phyloP scores from a whole-genome alignment of 64 coral and sea anemone species.

The Actinia equina region DNA sequence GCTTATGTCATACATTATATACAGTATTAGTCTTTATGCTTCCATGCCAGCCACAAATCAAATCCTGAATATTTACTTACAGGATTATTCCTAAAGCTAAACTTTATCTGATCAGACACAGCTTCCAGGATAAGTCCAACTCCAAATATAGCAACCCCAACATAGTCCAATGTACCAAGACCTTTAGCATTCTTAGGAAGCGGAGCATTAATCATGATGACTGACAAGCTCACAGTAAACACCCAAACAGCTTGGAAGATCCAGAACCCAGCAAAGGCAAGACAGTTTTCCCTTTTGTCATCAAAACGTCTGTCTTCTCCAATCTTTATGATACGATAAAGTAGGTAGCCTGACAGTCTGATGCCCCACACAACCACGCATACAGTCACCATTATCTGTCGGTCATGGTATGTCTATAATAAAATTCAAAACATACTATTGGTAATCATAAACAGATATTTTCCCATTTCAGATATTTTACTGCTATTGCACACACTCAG shows the following conservation, averaged over 20 bases:
- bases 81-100: constrained; percentile 25
- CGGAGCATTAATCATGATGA: constrained; percentile 36
- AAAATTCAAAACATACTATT: no score
- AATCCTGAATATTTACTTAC: neutral
- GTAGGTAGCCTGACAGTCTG: constrained; percentile 11
- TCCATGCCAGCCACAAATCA: no score
- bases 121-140: constrained; percentile 23
- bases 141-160: constrained; percentile 22
- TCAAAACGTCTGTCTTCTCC: constrained; percentile 30
- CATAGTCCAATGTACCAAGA: constrained; percentile 15
- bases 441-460: no score
- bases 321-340: constrained; percentile 32
- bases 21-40: no score
- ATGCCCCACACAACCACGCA: constrained; percentile 20
- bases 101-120: constrained; percentile 18
- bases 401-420: constrained; percentile 8
- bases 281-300: constrained; percentile 15
- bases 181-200: neutral
- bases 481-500: no score
- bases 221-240: constrained; percentile 22
- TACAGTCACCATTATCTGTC: constrained; percentile 28
- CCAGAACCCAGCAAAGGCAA: constrained; percentile 36
- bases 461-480: no score
- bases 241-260: constrained; percentile 25
- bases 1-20: no score